Base-by-base conservation (phyloP, 2,888 invertebrate species). In the Mesopsocus fuscifrons region DNA sequence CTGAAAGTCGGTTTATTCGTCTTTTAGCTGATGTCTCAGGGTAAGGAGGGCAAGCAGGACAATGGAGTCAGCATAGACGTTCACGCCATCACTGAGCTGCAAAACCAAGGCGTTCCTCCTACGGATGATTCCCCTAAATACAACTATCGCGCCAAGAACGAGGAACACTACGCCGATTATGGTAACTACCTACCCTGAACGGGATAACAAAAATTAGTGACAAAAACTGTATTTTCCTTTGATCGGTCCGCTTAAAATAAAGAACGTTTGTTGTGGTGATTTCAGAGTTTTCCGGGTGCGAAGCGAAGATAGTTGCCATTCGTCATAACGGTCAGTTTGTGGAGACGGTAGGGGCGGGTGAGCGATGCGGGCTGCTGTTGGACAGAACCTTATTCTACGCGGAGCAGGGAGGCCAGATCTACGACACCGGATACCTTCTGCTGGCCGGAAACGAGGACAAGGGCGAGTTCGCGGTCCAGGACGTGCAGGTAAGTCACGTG, bases 331-430 rank as follows among this genome's bases (percentile, higher is more conserved):
- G 88, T 57, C 63, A 76, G 56, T 98, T 97, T 66, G 88, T 94
- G 0, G 67, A 84, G 48, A 68, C 75, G 58, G 80, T 92, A 6
- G 64, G 59, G 23, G 75, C 83, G 21, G 91, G 91, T 1, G 78
- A 88, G 55, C 85, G 89, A 60, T 91, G 91, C 60, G 95, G 91
- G 15, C 64, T 99, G 44, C 65, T 99, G 49, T 65, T 98, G 46
- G 88, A 98, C 59, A 72, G 69, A 54, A 98, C 97, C 0, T 82
- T 72, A 60, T 99, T 99, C 63, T 99, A 99, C 63, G 95, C 98
- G 1, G 98, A 99, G 63, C 91, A 95, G 64, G 98, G 98, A 48
- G 98, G 98, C 11, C 98, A 99, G 66, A 94, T 91, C 54, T 94
- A 75, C 59, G 98, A 99, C 59, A 85, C 87, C 56, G 98, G 98